Conservation (phyloP, 1,140 invertebrate genomes). For the Orussus abietinus region DNA sequence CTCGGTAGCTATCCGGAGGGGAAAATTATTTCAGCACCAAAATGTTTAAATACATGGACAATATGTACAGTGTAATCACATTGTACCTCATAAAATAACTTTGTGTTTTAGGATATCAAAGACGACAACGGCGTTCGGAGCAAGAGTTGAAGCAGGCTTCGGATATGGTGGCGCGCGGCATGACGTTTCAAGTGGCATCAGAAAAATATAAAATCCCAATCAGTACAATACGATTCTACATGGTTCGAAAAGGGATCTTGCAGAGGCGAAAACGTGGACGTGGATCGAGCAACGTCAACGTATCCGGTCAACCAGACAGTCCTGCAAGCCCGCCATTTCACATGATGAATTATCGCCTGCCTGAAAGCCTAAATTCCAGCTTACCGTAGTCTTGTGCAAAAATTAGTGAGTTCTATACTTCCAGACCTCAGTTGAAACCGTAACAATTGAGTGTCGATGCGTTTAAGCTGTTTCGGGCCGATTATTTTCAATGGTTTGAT, state of each 20-base stretch:
- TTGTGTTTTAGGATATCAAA: slow-evolving; percentile 43
- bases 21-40: slow-evolving; percentile 12
- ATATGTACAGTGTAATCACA: too few relatives aligned
- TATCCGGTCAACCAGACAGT: slow-evolving; percentile 53
- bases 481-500: slow-evolving; percentile 21
- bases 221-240: slow-evolving; percentile 79
- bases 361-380: slow-evolving; percentile 55
- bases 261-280: slow-evolving; percentile 69
- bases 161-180: slow-evolving; percentile 72
- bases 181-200: slow-evolving; percentile 78
- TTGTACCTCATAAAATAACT: too few relatives aligned
- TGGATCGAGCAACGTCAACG: slow-evolving; percentile 42
- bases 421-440: slow-evolving; percentile 36
- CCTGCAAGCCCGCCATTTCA: slow-evolving; percentile 65
- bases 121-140: slow-evolving; percentile 65
- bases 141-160: slow-evolving; percentile 71
- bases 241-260: slow-evolving; percentile 76
- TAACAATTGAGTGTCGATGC: slow-evolving; percentile 34
- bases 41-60: background rate
- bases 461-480: slow-evolving; percentile 39
- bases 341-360: slow-evolving; percentile 71
- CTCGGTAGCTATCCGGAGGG: too few relatives aligned
- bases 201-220: slow-evolving; percentile 81
- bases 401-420: slow-evolving; percentile 41
- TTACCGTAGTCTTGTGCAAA: slow-evolving; percentile 47